A percentile compares a stretch with the other conserved stretches of the same genome.
These are phyloP conservation scores for Invenusta paracnida DNA, from an alignment of 2,888 invertebrate species.

Conservation along the genomic window DNA sequence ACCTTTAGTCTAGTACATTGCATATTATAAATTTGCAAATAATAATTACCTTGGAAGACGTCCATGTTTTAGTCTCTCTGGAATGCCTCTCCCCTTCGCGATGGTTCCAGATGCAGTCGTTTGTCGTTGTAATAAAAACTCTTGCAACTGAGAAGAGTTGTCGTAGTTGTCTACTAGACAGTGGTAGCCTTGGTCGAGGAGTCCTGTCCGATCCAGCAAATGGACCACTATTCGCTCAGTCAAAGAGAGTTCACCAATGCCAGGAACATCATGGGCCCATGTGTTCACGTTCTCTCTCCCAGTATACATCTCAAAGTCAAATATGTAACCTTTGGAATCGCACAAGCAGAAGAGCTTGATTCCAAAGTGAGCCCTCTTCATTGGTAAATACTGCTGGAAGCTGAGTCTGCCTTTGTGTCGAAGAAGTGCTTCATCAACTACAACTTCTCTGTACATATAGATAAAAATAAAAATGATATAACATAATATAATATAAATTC, in stretches of 20 bases:
- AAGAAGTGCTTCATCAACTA: neutral
- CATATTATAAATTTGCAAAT: neutral
- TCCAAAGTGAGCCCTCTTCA: neutral
- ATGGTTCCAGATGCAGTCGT: neutral
- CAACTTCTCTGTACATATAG: neutral
- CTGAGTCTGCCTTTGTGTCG: neutral
- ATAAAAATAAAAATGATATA: neutral
- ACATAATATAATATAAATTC: too few relatives aligned
- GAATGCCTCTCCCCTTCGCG: neutral
- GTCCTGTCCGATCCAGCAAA: neutral
- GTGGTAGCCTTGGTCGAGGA: neutral
- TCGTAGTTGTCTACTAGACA: neutral
- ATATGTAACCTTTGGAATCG: neutral
- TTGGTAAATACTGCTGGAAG: neutral
- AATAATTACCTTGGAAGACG: neutral
- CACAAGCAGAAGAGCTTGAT: neutral
- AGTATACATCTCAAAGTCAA: conserved; percentile 1
- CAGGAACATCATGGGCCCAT: neutral
- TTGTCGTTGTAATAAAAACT: neutral
- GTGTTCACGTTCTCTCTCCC: neutral
- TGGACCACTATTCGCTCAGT: neutral
- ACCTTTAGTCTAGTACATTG: too few relatives aligned
- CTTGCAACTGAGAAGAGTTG: neutral
- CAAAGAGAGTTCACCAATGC: neutral
- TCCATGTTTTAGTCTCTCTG: neutral